A percentile compares a stretch with the other conserved stretches of the same genome.
These are phyloP conservation scores for Rhizoglyphus robini DNA, from an alignment of 1,140 invertebrate species.

Conservation along the genomic window DNA sequence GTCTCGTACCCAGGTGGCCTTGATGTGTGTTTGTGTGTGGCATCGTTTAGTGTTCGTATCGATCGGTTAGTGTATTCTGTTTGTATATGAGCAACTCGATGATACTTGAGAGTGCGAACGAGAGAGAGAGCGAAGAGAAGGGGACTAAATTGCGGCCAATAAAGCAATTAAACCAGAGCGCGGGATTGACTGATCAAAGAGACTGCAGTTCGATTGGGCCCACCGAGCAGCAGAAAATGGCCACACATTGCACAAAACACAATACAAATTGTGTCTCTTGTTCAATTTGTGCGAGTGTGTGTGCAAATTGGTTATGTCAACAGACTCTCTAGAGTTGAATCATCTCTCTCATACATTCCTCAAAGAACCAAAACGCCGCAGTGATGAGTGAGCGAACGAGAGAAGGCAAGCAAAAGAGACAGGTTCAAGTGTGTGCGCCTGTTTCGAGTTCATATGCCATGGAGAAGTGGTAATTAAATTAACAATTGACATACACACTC, in stretches of 20 bases:
- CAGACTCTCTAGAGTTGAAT: neutral
- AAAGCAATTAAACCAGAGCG: neutral
- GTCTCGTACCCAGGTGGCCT: neutral
- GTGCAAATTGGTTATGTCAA: neutral
- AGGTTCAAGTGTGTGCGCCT: neutral
- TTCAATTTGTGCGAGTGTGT: neutral
- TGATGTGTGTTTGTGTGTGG: neutral
- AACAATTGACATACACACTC: too few species aligned
- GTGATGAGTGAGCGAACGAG: too few species aligned
- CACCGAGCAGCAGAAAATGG: neutral
- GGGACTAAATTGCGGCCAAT: neutral
- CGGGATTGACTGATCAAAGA: neutral
- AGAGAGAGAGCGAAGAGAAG: too few species aligned
- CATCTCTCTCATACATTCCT: neutral
- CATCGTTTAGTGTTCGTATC: neutral
- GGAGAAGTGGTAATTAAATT: neutral
- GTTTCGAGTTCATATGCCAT: neutral
- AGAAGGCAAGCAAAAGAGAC: too few species aligned
- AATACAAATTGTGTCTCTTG: neutral
- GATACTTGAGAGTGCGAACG: neutral
- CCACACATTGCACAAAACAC: neutral
- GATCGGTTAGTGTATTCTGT: too few species aligned
- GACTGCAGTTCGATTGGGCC: neutral
- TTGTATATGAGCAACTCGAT: too few species aligned
- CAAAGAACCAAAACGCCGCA: neutral